phyloP scores from a whole-genome alignment of 2,113 vertebrate species.

The Paradisaea rubra region DNA sequence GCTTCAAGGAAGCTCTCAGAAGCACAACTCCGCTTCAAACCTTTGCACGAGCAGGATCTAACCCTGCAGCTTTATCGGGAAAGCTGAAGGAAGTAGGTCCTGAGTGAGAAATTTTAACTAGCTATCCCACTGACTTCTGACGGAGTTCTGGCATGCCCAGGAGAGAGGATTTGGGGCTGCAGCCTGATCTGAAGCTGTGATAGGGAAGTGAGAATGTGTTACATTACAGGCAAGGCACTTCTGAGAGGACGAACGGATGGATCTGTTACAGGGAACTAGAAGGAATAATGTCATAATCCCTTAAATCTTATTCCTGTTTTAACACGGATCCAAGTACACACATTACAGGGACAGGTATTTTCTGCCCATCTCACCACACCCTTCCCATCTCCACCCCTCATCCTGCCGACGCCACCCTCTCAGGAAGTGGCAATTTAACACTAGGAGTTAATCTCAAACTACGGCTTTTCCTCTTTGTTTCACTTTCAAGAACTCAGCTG shows the following conservation, averaged over 20 bases:
- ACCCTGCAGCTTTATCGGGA: not conserved
- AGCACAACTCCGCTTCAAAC: not conserved
- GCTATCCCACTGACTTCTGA: not conserved
- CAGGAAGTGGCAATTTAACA: not conserved
- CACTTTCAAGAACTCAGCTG: not conserved
- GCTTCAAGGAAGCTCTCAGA: not conserved
- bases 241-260: rapidly evolving
- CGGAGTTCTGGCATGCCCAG: not conserved
- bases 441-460: not conserved
- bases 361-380: not conserved
- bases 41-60: not conserved
- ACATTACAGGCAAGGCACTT: not conserved
- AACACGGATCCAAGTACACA: not conserved
- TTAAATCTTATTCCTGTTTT: not conserved
- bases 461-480: not conserved
- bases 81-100: not conserved
- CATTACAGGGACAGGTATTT: not conserved
- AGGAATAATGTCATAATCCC: not conserved
- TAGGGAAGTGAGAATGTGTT: not conserved
- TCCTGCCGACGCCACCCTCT: not conserved
- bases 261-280: not conserved
- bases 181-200: not conserved
- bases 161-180: not conserved
- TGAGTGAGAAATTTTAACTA: not conserved
- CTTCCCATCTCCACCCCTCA: not conserved